phyloP scores from a whole-genome alignment of 1,140 invertebrate species.

The Euglossa dilemma region DNA sequence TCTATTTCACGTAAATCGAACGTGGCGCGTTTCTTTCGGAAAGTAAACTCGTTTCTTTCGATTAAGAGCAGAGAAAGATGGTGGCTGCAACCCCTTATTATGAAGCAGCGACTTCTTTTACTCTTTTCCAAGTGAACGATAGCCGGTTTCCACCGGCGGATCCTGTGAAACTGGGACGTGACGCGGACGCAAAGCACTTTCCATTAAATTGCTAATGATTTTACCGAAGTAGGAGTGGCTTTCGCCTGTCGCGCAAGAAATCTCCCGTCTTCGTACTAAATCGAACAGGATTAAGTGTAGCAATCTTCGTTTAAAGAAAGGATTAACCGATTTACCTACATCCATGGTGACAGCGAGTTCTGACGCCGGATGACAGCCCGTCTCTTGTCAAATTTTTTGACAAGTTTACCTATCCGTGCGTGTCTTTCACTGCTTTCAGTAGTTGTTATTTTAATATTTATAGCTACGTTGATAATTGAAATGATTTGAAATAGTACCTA shows the following conservation, averaged over 20 bases:
- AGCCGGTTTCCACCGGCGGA: conserved; percentile 27
- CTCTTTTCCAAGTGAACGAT: not conserved
- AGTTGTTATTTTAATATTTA: no score
- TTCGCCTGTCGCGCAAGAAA: conserved; percentile 3
- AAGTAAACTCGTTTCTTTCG: not conserved
- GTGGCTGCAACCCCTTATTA: conserved; percentile 46
- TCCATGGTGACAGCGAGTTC: not conserved
- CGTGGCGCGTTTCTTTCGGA: not conserved
- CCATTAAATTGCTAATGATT: conserved; percentile 66
- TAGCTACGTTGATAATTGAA: no score
- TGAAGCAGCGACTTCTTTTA: conserved; percentile 1
- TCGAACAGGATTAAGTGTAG: conserved; percentile 1
- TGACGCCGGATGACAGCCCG: no score
- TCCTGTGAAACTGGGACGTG: conserved; percentile 35
- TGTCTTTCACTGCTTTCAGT: no score
- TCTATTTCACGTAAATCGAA: not conserved
- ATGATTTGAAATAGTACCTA: no score
- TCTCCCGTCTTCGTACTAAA: conserved; percentile 26
- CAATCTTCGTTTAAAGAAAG: not conserved
- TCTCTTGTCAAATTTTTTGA: no score
- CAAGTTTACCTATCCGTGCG: no score
- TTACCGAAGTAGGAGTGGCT: conserved; percentile 24
- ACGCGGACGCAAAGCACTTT: conserved; percentile 30
- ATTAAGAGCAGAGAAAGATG: not conserved
- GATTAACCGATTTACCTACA: conserved; percentile 16